Percentiles rank a stretch among this genome's conserved stretches.
phyloP scores from a whole-genome alignment of 2,888 invertebrate species.

The Leptogaster cylindrica region DNA sequence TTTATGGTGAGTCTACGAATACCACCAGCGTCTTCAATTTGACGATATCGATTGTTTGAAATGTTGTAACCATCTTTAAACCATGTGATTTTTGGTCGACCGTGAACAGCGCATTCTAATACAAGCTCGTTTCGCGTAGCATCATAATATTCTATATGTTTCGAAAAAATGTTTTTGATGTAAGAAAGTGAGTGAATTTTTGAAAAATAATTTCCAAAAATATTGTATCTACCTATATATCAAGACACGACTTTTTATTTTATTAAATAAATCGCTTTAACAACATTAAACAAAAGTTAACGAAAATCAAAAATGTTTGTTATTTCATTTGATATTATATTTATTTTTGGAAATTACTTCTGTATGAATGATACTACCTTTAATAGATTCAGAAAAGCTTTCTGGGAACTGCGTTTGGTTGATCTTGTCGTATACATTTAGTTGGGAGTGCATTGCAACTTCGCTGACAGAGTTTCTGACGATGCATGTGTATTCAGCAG shows the following conservation, averaged over 20 bases:
- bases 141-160: constrained; percentile 69
- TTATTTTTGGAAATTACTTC: constrained; percentile 3
- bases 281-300: too few relatives aligned
- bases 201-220: neutral
- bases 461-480: constrained; percentile 77
- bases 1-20: constrained; percentile 73
- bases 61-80: constrained; percentile 70
- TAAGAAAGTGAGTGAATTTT: neutral
- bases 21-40: constrained; percentile 74
- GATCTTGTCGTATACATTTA: constrained; percentile 69
- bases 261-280: too few relatives aligned
- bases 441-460: constrained; percentile 69
- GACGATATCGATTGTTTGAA: constrained; percentile 68
- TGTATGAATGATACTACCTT: constrained; percentile 53
- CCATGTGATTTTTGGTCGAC: constrained; percentile 68
- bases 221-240: too few relatives aligned
- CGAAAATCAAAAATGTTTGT: neutral
- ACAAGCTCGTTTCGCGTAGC: constrained; percentile 61
- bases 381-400: constrained; percentile 55
- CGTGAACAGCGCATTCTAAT: constrained; percentile 64
- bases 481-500: constrained; percentile 79
- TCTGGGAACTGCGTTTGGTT: constrained; percentile 51
- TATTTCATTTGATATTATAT: neutral
- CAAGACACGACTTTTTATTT: too few relatives aligned
- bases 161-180: neutral